Conservation (phyloP, 2,113 vertebrate species). For the Gila orcuttii region DNA sequence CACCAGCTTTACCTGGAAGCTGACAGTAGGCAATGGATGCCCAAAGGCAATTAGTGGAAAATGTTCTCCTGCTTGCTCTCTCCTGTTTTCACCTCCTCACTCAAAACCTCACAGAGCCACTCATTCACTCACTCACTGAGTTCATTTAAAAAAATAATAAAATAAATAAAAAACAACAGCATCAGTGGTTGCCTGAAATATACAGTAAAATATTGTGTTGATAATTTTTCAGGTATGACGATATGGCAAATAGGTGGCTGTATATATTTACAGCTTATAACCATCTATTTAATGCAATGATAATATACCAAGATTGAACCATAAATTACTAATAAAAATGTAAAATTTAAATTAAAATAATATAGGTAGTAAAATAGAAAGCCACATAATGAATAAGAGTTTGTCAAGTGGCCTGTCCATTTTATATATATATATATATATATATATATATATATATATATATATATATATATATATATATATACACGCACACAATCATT, state of each 20-base stretch:
- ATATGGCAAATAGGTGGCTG: neutral
- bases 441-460: too few relatives aligned
- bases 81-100: neutral
- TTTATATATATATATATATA: too few relatives aligned
- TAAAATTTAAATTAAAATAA: too few relatives aligned
- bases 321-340: too few relatives aligned
- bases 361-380: neutral
- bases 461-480: too few relatives aligned
- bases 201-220: neutral
- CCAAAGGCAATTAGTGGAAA: constrained; percentile 28
- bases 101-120: neutral
- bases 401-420: too few relatives aligned
- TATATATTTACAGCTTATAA: neutral
- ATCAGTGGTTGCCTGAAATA: too few relatives aligned
- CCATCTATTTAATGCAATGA: neutral
- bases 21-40: constrained; percentile 24
- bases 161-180: neutral
- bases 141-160: neutral
- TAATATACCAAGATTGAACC: neutral
- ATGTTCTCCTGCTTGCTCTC: neutral
- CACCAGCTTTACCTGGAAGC: neutral
- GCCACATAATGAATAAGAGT: too few relatives aligned
- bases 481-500: too few relatives aligned
- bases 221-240: neutral
- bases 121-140: neutral